Evolutionary conservation across 2,888 invertebrate species (phyloP), one percentile per base, ranked within the genome.

Genomic region (Frankliniella fusca): DNA sequence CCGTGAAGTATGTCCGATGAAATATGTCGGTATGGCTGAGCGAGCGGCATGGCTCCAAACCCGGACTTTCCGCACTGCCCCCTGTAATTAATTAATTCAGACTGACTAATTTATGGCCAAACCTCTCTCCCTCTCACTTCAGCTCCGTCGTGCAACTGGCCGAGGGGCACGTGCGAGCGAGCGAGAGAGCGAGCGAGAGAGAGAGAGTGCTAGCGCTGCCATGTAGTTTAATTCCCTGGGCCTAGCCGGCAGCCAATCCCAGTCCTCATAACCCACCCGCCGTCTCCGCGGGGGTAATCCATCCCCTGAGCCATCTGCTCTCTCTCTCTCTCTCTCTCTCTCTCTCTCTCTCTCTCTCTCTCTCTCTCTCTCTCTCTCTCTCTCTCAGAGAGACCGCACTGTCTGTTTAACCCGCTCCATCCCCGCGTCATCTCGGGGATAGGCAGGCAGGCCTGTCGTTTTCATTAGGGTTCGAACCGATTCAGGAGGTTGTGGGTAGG

Each of bases 101-200:
- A 61, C 61, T 61, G 61, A 61, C 61, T 61, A 61, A 61, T 61
- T 61, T 61, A 61, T 61, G 61, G 61, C 61, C 61, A n/a, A 61
- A 61, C 61, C 61, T n/a, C n/a, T 61, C 61, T 15, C 15, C 15
- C 61, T n/a, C 20, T 61, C 61, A 18, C 61, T 61, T 15, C 38
- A 38, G 38, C 38, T 38, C 38, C 38, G 38, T 38, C 38, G 38
- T 38, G 38, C 38, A 38, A 18, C 61, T 61, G 61, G 61, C 61
- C 0, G 61, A 15, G 15, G 3, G 38, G 38, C 38, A 38, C 38
- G 38, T 20, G 61, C 15, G 61, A 54, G 54, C 15, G 54, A 54
- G 54, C 15, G 54, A 54, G 54, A 61, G 15, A 61, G 61, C 10
- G 61, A 61, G 18, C 3, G 15, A 15, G 54, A n/a, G 11, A 7